Percentiles rank a stretch among this genome's conserved stretches.
These are phyloP conservation scores for Scelioninae gen. 1 DNA, from an alignment of 2,888 invertebrate species.

Conservation along the genomic window DNA sequence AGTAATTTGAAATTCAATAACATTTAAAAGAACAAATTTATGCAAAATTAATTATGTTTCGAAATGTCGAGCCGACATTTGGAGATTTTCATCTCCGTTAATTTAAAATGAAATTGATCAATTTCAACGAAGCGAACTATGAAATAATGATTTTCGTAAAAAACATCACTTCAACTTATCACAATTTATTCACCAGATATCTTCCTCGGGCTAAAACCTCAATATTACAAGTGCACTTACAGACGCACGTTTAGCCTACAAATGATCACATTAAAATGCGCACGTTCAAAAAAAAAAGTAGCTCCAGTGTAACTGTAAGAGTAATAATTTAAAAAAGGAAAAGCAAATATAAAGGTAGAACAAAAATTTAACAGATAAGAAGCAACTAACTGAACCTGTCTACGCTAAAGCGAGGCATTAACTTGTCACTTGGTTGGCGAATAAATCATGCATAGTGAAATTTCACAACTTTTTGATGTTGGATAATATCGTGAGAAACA, in stretches of 20 bases:
- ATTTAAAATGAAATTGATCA: slow-evolving; percentile 23
- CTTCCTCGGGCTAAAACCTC: slow-evolving; percentile 35
- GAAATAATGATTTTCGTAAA: slow-evolving; percentile 33
- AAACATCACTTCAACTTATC: slow-evolving; percentile 40
- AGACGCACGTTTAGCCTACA: slow-evolving; percentile 41
- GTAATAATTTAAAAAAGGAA: slow-evolving; percentile 44
- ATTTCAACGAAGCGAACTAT: slow-evolving; percentile 12
- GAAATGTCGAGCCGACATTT: background rate
- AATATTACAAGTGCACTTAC: slow-evolving; percentile 17
- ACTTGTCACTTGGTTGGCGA: slow-evolving; percentile 51
- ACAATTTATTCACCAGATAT: slow-evolving; percentile 42
- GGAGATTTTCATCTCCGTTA: slow-evolving; percentile 8
- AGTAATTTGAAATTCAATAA: no score
- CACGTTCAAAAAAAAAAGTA: slow-evolving; percentile 35
- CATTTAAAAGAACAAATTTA: background rate
- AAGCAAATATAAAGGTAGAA: background rate
- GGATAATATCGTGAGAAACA: slow-evolving; percentile 33
- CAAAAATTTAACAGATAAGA: slow-evolving; percentile 22
- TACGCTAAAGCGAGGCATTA: slow-evolving; percentile 34
- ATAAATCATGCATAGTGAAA: slow-evolving; percentile 46
- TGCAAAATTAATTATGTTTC: background rate
- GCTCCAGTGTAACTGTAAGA: slow-evolving; percentile 42
- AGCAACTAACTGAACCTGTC: slow-evolving; percentile 52
- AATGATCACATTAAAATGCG: slow-evolving; percentile 47
- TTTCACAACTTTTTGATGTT: slow-evolving; percentile 50